phyloP scores from a whole-genome alignment of 1,140 invertebrate genomes.

The Lysiphlebus fabarum region DNA sequence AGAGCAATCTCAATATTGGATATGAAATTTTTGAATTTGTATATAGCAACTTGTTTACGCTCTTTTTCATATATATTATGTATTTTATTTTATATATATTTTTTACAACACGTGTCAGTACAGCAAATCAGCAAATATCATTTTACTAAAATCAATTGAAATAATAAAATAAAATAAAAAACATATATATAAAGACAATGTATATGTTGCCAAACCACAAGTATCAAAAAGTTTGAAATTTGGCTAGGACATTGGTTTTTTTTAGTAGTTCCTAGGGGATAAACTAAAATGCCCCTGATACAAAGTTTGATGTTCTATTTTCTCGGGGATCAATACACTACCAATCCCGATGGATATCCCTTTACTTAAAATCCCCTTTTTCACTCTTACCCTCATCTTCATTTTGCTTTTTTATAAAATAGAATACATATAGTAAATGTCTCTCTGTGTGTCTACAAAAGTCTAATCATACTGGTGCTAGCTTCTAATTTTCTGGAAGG shows the following conservation, averaged over 20 bases:
- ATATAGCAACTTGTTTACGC: constrained; percentile 52
- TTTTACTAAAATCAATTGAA: too few relatives aligned
- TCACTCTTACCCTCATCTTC: too few relatives aligned
- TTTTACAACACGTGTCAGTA: background rate
- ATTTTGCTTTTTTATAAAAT: background rate
- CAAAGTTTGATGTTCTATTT: too few relatives aligned
- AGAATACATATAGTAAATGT: background rate
- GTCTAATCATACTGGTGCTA: constrained; percentile 47
- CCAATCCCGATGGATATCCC: constrained; percentile 12
- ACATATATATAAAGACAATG: too few relatives aligned
- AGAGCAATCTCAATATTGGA: constrained; percentile 58
- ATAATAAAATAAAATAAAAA: too few relatives aligned
- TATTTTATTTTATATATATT: constrained; percentile 30
- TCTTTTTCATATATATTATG: constrained; percentile 33
- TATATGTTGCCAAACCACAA: too few relatives aligned
- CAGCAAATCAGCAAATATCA: too few relatives aligned
- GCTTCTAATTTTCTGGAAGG: constrained; percentile 52
- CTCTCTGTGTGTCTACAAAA: background rate
- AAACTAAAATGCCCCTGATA: too few relatives aligned
- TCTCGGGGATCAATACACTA: constrained; percentile 7
- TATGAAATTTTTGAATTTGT: constrained; percentile 34
- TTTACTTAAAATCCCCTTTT: background rate
- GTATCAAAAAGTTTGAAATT: too few relatives aligned
- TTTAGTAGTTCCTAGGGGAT: too few relatives aligned
- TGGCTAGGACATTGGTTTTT: too few relatives aligned